Percentiles rank a stretch among this genome's conserved stretches.
phyloP scores from a whole-genome alignment of 2,113 vertebrate species.

The Rhabdornis inornatus region DNA sequence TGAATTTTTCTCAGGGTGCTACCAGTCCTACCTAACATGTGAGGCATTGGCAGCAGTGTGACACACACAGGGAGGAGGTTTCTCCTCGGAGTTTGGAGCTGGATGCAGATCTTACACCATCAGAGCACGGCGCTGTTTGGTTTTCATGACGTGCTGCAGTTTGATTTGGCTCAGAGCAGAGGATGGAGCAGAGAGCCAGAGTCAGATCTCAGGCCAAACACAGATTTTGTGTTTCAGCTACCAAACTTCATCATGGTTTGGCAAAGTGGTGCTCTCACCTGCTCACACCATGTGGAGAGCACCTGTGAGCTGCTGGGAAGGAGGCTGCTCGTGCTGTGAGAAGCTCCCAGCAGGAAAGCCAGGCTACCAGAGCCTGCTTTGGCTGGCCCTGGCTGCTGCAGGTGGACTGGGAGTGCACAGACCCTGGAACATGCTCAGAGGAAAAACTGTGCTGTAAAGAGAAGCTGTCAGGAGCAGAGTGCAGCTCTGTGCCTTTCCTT shows the following conservation, averaged over 20 bases:
- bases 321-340: neutral
- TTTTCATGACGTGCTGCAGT: neutral
- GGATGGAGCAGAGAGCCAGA: neutral
- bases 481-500: neutral
- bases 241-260: slow-evolving; percentile 16
- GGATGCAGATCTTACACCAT: neutral
- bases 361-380: neutral
- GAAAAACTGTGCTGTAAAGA: neutral
- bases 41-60: neutral
- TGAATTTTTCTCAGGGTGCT: neutral
- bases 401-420: neutral
- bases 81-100: neutral
- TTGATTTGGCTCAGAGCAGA: neutral
- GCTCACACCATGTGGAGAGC: neutral
- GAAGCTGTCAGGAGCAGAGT: neutral
- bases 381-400: neutral
- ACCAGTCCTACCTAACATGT: neutral
- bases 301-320: slow-evolving; percentile 14
- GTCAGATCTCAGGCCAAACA: slow-evolving; percentile 33
- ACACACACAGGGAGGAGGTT: neutral
- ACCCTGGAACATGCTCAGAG: neutral
- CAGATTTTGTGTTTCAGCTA: slow-evolving; percentile 3
- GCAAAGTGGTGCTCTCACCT: slow-evolving; percentile 3
- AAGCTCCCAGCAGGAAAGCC: neutral
- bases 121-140: neutral